Percentiles rank a stretch among this genome's conserved stretches.
Evolutionary conservation across 2,797 vertebrate genomes (phyloP).

Genomic region (Xiphorhynchus erythropygius): DNA sequence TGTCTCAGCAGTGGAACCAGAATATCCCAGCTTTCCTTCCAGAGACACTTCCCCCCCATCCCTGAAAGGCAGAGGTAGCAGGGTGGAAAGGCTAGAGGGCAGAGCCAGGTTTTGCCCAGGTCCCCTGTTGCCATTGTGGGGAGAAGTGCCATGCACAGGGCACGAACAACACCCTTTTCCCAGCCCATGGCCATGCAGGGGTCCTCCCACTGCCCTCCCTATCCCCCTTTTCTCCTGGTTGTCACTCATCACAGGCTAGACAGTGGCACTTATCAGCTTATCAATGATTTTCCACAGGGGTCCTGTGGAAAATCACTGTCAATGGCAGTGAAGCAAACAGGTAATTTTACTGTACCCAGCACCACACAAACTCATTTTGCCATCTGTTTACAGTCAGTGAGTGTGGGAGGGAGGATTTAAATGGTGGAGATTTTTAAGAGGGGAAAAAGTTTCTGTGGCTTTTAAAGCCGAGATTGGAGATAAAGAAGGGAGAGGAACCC

Average conservation of each 20-base stretch:
- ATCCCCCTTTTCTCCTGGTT: fast-evolving
- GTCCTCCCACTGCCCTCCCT: background rate
- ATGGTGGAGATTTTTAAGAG: background rate
- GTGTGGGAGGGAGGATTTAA: background rate
- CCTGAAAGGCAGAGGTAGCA: background rate
- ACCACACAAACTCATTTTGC: background rate
- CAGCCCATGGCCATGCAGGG: background rate
- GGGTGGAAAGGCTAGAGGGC: fast-evolving
- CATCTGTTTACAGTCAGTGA: background rate
- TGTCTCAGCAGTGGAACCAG: background rate
- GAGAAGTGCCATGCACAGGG: background rate
- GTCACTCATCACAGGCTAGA: background rate
- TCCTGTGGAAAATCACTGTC: background rate
- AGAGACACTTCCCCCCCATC: background rate
- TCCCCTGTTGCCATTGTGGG: fast-evolving
- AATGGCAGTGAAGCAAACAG: background rate
- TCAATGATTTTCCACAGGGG: background rate
- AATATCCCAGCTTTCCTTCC: background rate
- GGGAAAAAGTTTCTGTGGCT: background rate
- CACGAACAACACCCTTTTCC: background rate
- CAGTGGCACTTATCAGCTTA: background rate
- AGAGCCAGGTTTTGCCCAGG: background rate
- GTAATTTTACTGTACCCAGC: background rate
- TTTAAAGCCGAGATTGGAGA: background rate
- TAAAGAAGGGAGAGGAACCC: background rate